A percentile compares a stretch with the other conserved stretches of the same genome.
phyloP scores from a whole-genome alignment of 2,113 vertebrate species.

The Gnathonemus longibarbis region DNA sequence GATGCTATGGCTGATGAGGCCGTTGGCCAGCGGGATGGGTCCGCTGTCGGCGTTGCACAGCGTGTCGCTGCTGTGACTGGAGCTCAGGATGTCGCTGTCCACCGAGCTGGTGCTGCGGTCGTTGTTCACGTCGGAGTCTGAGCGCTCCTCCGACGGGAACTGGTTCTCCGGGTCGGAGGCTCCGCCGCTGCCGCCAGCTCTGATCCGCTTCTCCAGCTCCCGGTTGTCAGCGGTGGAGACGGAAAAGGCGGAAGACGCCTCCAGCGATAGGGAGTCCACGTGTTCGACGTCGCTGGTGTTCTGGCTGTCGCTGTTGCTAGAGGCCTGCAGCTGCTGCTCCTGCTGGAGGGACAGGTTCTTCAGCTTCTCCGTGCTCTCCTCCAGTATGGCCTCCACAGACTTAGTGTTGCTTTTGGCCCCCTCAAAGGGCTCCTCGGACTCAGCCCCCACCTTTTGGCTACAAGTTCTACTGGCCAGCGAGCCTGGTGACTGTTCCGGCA shows the following conservation, averaged over 20 bases:
- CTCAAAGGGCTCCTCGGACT: slow-evolving; percentile 69
- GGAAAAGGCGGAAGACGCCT: slow-evolving; percentile 73
- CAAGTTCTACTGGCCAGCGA: slow-evolving; percentile 70
- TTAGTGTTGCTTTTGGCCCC: slow-evolving; percentile 72
- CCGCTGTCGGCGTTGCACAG: slow-evolving; percentile 88
- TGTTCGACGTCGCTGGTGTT: slow-evolving; percentile 92
- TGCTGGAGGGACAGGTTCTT: slow-evolving; percentile 85
- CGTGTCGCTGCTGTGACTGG: slow-evolving; percentile 96
- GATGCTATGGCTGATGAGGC: slow-evolving; percentile 93
- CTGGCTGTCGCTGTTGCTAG: slow-evolving; percentile 87
- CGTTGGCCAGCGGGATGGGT: slow-evolving; percentile 83
- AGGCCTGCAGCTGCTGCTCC: slow-evolving; percentile 65
- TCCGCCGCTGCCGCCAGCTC: slow-evolving; percentile 30
- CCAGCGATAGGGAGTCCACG: slow-evolving; percentile 82
- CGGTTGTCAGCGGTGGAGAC: slow-evolving; percentile 74
- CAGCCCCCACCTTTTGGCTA: slow-evolving; percentile 69
- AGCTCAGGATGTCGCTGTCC: slow-evolving; percentile 98
- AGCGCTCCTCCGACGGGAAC: slow-evolving; percentile 83
- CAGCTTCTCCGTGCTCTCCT: slow-evolving; percentile 95
- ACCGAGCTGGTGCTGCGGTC: slow-evolving; percentile 96
- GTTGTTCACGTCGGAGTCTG: slow-evolving; percentile 93
- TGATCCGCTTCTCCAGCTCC: slow-evolving; percentile 81
- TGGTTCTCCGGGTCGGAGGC: slow-evolving; percentile 77
- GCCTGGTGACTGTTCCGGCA: slow-evolving; percentile 85
- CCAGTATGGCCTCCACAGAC: slow-evolving; percentile 88